Percentiles rank a stretch among this genome's conserved stretches.
phyloP scores from a whole-genome alignment of 2,797 vertebrate genomes.

The Halcyon leucocephala region DNA sequence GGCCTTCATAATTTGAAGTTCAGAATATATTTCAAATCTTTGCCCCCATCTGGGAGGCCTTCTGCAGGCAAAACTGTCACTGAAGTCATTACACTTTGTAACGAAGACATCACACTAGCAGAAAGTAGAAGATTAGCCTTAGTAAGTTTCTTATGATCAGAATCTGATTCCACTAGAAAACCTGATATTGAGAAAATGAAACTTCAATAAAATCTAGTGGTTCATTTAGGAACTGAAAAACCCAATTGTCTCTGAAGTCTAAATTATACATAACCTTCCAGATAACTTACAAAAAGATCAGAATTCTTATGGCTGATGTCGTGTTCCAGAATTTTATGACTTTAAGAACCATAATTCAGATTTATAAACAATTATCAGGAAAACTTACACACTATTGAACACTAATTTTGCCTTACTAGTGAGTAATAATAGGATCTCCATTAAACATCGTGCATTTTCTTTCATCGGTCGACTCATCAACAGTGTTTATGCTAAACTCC shows the following conservation, averaged over 20 bases:
- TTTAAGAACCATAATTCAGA: neutral
- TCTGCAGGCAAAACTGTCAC: neutral
- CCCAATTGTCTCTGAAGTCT: neutral
- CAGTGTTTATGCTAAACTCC: neutral
- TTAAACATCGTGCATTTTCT: neutral
- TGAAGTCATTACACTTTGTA: neutral
- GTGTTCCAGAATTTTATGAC: neutral
- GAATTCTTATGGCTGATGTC: neutral
- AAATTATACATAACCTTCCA: neutral
- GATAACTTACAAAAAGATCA: neutral
- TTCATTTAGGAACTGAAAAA: no score
- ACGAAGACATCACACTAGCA: neutral
- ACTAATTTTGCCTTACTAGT: neutral
- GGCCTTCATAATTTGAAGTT: slow-evolving; percentile 10
- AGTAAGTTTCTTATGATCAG: neutral
- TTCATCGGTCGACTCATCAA: neutral
- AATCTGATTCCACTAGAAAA: neutral
- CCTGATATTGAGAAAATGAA: neutral
- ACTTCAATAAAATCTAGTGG: neutral
- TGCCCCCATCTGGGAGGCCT: neutral
- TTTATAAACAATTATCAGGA: neutral
- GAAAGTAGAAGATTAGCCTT: neutral
- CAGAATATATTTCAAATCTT: slow-evolving; percentile 34
- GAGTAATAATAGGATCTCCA: neutral
- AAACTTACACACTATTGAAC: neutral